Base-by-base conservation (phyloP, 2,888 invertebrate genomes). In the Mythimna ferrago region DNA sequence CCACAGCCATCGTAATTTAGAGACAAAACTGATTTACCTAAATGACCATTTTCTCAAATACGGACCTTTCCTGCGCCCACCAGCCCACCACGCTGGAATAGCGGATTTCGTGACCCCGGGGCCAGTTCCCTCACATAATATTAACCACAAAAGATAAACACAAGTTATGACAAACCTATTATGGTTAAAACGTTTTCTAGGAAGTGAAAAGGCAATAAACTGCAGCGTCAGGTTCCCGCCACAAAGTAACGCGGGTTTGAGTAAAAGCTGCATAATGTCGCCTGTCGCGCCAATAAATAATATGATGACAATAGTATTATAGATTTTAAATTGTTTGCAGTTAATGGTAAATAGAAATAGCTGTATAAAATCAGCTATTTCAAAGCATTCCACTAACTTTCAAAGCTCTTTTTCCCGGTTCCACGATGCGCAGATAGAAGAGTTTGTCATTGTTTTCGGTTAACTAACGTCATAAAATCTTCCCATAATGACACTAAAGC, bases 161-260 rank as follows among this genome's bases (percentile, higher is more conserved):
- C 67, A 65, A 77, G 65, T 73, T 80, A 80, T 81, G 77, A 77
- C 77, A 56, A 70, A 62, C 81, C 81, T 70, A 67, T 81, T 73
- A 78, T 72, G 65, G 82, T 62, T 66, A 70, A 71, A 78, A 74
- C 78, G 62, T 78, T 81, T 74, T 65, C 78, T 70, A 81, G 78
- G 81, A 81, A 80, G 65, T 60, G 81, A 57, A 81, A 77, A 63
- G 19, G 65, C 68, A 65, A 74, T 81, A 81, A 81, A 78, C 48
- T 73, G 62, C 53, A 56, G 65, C 56, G 54, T 73, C 58, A 56
- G 54, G 58, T 73, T 79, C 35, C 69, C 61, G 54, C 57, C 57
- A 60, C 71, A 73, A 61, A 60, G 71, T 81, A 72, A 71, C 72
- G 41, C 65, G 56, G 65, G 48, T 41, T 41, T 32, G 11, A 57